These are phyloP conservation scores for Hydrolagus colliei DNA, from an alignment of 2,797 vertebrate genomes.

Conservation along the genomic window DNA sequence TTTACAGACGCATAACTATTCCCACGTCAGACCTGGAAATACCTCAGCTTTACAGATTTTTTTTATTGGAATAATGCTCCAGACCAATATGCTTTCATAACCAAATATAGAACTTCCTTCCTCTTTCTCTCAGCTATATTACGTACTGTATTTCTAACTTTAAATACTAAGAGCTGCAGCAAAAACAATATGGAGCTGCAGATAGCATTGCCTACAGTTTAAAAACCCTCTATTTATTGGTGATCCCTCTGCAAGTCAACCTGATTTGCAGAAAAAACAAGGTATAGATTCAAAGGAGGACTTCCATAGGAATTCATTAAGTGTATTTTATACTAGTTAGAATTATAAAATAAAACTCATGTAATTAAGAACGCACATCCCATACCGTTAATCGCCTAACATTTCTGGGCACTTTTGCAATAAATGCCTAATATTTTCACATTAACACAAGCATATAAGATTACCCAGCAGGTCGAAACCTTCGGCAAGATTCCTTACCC, in stretches of 20 bases:
- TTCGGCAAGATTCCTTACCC: too few species aligned
- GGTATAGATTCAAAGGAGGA: neutral
- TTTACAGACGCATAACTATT: slow-evolving; percentile 13
- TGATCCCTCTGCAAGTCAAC: neutral
- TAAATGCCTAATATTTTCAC: neutral
- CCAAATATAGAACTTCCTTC: slow-evolving; percentile 28
- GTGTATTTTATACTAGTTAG: neutral
- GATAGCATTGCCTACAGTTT: neutral
- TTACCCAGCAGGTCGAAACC: too few species aligned
- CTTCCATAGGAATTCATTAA: neutral
- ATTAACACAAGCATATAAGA: neutral
- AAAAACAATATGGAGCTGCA: neutral
- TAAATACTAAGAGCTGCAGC: neutral
- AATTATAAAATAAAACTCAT: neutral
- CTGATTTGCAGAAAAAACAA: neutral
- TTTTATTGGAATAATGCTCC: neutral
- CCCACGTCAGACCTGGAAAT: slow-evolving; percentile 13
- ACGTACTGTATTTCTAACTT: slow-evolving; percentile 1
- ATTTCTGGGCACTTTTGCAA: neutral
- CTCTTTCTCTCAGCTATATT: neutral
- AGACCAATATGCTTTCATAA: neutral
- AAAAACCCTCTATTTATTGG: neutral
- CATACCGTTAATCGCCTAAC: neutral
- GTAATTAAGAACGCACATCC: neutral
- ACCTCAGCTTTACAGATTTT: slow-evolving; percentile 23